Conservation (phyloP, 2,113 vertebrate genomes). For the Hypanus sabinus region DNA sequence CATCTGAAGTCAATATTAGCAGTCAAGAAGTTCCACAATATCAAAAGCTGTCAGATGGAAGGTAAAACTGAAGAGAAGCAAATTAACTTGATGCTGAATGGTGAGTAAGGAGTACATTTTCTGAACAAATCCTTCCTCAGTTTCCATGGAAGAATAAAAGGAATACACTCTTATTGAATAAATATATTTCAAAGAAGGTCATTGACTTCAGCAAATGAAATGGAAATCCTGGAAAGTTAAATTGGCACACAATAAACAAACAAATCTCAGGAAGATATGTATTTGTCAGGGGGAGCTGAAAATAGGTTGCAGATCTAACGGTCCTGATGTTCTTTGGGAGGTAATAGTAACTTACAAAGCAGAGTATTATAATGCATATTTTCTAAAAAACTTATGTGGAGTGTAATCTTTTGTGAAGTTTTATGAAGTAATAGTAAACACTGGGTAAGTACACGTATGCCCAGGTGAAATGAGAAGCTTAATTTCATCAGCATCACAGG, state of each 20-base stretch:
- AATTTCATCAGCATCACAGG: too few species aligned
- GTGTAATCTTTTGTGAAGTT: too few species aligned
- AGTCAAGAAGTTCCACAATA: neutral
- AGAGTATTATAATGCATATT: too few species aligned
- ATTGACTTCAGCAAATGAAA: neutral
- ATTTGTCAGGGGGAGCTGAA: neutral
- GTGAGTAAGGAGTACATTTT: neutral
- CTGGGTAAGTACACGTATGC: too few species aligned
- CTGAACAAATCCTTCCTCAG: neutral
- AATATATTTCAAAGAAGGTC: neutral
- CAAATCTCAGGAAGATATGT: neutral
- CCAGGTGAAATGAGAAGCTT: too few species aligned
- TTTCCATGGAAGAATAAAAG: neutral
- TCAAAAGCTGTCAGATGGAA: neutral
- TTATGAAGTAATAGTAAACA: too few species aligned
- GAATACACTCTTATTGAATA: neutral
- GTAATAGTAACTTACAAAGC: neutral
- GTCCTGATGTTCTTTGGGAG: neutral
- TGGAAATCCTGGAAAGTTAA: neutral
- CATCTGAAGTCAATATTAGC: neutral
- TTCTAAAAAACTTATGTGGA: too few species aligned
- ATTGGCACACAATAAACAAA: neutral
- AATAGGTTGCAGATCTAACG: neutral
- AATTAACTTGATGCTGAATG: neutral
- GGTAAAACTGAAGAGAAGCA: neutral